A percentile compares a stretch with the other conserved stretches of the same genome.
Evolutionary conservation across 2,113 vertebrate species (phyloP).

Genomic region (Steatornis caripensis): DNA sequence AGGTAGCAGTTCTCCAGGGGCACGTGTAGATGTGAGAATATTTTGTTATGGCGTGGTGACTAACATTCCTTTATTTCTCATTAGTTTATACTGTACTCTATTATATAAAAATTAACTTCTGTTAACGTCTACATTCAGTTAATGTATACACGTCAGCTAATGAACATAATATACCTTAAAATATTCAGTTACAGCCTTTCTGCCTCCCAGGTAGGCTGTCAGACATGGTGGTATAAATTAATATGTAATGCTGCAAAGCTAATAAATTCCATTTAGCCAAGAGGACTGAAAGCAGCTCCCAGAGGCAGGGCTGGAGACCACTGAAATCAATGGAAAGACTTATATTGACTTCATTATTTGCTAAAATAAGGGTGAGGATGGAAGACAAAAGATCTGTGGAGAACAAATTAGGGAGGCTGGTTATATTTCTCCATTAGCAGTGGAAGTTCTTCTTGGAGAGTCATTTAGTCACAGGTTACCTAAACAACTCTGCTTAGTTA

Average conservation of each 20-base stretch:
- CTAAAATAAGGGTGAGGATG: neutral
- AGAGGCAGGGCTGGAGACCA: neutral
- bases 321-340: neutral
- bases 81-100: neutral
- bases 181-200: neutral
- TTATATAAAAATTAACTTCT: neutral
- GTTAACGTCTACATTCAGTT: neutral
- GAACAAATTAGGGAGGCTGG: neutral
- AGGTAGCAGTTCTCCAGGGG: neutral
- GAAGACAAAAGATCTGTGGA: neutral
- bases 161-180: neutral
- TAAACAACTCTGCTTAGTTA: neutral
- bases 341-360: neutral
- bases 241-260: neutral
- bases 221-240: neutral
- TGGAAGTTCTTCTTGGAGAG: neutral
- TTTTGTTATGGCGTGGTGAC: neutral
- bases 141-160: neutral
- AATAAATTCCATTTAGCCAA: neutral
- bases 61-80: neutral
- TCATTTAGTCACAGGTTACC: neutral
- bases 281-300: neutral
- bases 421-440: neutral
- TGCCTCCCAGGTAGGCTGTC: neutral
- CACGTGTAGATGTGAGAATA: neutral